phyloP scores from a whole-genome alignment of 2,113 vertebrate genomes.

The human region GRCh38 chr9:8499001-8499500 shows the following conservation, averaged over 20 bases:
- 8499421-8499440: neutral
- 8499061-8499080: neutral
- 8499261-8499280: neutral
- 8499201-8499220: neutral
- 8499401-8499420: neutral
- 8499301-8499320: neutral
- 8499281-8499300: neutral
- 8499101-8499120: conserved; percentile 1
- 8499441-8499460: neutral
- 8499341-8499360: neutral
- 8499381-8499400: neutral
- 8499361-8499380: neutral
- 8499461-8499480: neutral
- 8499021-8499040: neutral
- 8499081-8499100: conserved; percentile 18
- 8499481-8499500: neutral
- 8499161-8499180: neutral
- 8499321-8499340: neutral
- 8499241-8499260: conserved; percentile 39
- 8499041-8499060: neutral
- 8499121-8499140: neutral
- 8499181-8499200: neutral
- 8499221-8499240: neutral
- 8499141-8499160: neutral
- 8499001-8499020: neutral